phyloP scores from a whole-genome alignment of 1,140 invertebrate species.

The Stenopsyche tienmushanensis region DNA sequence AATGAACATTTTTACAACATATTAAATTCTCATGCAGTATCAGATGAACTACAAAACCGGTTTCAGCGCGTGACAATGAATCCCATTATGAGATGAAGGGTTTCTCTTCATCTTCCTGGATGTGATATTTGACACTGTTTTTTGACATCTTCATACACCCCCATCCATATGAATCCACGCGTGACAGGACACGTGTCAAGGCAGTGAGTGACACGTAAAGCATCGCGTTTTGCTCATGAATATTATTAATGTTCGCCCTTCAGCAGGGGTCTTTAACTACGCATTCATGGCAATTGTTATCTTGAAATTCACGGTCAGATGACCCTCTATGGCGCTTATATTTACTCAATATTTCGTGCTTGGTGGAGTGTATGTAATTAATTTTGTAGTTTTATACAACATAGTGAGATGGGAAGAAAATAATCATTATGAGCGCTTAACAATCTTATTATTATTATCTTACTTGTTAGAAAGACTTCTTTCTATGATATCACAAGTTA shows the following conservation, averaged over 20 bases:
- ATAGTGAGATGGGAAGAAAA: neutral
- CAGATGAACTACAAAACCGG: too few relatives aligned
- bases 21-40: too few relatives aligned
- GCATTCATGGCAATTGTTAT: neutral
- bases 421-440: neutral
- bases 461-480: neutral
- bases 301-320: neutral
- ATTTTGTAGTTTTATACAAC: too few relatives aligned
- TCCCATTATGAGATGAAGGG: too few relatives aligned
- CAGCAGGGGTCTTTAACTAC: neutral
- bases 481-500: too few relatives aligned
- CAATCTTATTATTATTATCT: neutral
- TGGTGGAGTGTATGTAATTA: too few relatives aligned
- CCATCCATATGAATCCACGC: conserved; percentile 7
- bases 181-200: conserved; percentile 24
- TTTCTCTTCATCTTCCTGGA: neutral
- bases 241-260: neutral
- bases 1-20: too few relatives aligned
- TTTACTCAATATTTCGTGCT: too few relatives aligned
- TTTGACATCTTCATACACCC: conserved; percentile 28
- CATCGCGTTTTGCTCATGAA: neutral
- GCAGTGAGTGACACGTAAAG: neutral
- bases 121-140: neutral
- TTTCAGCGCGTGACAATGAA: too few relatives aligned
- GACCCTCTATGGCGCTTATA: neutral